Evolutionary conservation across 2,888 invertebrate genomes (phyloP), one percentile per base, ranked within the genome.

Genomic region (Drosophila ezoana): DNA sequence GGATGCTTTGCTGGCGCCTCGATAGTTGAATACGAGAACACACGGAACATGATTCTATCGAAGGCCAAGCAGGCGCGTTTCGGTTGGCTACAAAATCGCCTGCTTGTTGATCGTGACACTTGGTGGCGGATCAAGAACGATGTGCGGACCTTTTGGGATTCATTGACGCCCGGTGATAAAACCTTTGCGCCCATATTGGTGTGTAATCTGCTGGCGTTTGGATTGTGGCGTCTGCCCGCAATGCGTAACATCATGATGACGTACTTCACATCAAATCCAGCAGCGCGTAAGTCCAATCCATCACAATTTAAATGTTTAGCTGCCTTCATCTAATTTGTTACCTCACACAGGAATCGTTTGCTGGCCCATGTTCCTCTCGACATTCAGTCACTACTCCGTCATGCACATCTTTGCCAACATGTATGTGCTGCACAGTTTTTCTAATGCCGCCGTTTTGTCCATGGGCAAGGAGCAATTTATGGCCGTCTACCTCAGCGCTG

Each of bases 381-480:
- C 96, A 35, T 99, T 99, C 92, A 99, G 98, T 88, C 99, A 99
- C 91, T 96, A 96, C 89, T 96, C 96, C 1, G 92, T 95, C 38
- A 93, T 97, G 73, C 99, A 99, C 93, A 94, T 99, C 66, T 95
- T 95, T 79, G 95, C 96, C 57, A 99, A 99, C 92, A 99, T 99
- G 99, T 98, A 97, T 93, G 99, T 98, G 43, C 93, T 99, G 28
- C 96, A 97, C 92, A 97, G 96, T 90, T 98, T 98, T 90, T 86
- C 90, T 3, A 90, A 89, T 60, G 87, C 89, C 40, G 95, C 96
- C 44, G 94, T 96, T 28, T 92, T 94, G 44, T 93, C 95, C 32
- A 93, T 98, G 89, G 98, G 98, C 38, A 96, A 95, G 90, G 98
- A 98, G 92, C 98, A 99, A 92, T 98, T 99, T 92, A 91, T 97